These are phyloP conservation scores for Dolichotis patagonum DNA, from an alignment of 2,113 vertebrate species.

Conservation along the genomic window DNA sequence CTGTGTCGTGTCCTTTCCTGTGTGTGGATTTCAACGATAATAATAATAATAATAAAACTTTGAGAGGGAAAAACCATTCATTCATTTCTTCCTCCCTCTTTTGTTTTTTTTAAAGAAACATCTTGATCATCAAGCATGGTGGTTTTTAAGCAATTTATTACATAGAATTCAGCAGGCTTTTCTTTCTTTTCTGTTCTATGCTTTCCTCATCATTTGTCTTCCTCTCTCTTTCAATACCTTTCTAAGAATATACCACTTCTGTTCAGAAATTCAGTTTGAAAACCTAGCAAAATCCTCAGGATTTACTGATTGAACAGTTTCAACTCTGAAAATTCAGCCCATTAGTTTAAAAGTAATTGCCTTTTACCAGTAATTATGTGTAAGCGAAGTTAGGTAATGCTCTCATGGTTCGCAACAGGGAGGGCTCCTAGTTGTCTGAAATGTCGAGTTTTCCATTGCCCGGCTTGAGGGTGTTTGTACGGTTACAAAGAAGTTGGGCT, in stretches of 20 bases:
- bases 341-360: neutral
- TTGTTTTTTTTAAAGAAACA: neutral
- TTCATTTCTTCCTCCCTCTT: neutral
- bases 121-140: neutral
- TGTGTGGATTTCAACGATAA: neutral
- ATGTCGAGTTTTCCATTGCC: slow-evolving; percentile 4
- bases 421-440: neutral
- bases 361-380: neutral
- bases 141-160: neutral
- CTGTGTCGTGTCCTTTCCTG: neutral
- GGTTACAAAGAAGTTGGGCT: neutral
- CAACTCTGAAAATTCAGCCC: neutral
- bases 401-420: neutral
- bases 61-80: neutral
- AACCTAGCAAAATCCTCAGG: neutral
- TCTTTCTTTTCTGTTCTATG: neutral
- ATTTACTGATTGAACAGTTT: neutral
- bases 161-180: neutral
- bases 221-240: neutral
- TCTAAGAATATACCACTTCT: neutral
- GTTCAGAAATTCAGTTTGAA: neutral
- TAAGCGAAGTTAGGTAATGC: neutral
- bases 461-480: neutral
- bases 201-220: neutral
- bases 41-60: neutral